Percentiles rank a stretch among this genome's conserved stretches.
Conservation (phyloP, 1,140 invertebrate genomes). For the Linepithema humile region DNA sequence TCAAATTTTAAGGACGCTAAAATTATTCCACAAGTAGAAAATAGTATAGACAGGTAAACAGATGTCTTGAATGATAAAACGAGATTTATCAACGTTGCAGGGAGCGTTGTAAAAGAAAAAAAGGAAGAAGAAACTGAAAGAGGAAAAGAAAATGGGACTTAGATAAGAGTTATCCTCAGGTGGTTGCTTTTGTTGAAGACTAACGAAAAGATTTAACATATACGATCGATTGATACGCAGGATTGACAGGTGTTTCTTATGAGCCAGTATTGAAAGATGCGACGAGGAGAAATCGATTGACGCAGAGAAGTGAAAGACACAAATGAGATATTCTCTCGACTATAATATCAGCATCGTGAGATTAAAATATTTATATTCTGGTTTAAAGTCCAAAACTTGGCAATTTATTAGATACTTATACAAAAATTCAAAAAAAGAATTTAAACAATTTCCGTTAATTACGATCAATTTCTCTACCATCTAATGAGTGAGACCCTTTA, state of each 20-base stretch:
- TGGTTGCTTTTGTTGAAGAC: conserved; percentile 31
- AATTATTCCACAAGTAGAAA: background rate
- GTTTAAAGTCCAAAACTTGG: too few relatives aligned
- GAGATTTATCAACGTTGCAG: background rate
- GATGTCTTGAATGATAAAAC: background rate
- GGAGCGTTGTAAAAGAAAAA: background rate
- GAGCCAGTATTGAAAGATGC: conserved; percentile 40
- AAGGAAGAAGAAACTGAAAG: background rate
- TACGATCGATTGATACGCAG: conserved; percentile 44
- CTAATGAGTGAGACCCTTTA: background rate
- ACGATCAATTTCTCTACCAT: background rate
- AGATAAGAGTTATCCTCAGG: conserved; percentile 44
- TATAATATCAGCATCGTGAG: background rate
- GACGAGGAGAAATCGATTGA: conserved; percentile 17
- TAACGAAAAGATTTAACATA: conserved; percentile 51
- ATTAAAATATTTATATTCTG: background rate
- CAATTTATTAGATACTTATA: too few relatives aligned
- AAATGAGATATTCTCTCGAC: conserved; percentile 17
- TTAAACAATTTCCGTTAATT: background rate
- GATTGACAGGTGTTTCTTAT: conserved; percentile 53
- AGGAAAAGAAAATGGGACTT: conserved; percentile 10
- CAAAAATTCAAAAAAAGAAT: too few relatives aligned
- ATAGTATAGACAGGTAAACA: too few relatives aligned
- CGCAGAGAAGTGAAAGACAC: background rate
- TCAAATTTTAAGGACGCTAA: background rate